Evolutionary conservation across 2,888 invertebrate genomes (phyloP).

Genomic region (Amphipoea lucens): DNA sequence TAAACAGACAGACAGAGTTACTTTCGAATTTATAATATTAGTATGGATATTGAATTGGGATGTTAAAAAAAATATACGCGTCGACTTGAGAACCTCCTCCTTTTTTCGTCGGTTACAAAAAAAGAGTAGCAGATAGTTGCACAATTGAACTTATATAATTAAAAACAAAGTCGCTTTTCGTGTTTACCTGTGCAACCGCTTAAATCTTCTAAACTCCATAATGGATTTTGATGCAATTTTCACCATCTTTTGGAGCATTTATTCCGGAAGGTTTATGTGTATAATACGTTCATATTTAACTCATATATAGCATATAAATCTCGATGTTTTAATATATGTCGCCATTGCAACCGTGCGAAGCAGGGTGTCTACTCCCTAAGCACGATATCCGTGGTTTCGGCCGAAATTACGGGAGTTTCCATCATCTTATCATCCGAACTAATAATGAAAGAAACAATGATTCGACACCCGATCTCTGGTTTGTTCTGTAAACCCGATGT

Average conservation of each 20-base stretch:
- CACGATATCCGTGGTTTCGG: too few relatives aligned
- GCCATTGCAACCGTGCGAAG: too few relatives aligned
- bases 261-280: neutral
- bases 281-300: neutral
- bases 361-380: too few relatives aligned
- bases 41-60: neutral
- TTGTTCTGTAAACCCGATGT: too few relatives aligned
- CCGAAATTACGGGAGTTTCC: too few relatives aligned
- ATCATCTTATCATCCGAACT: neutral
- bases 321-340: too few relatives aligned
- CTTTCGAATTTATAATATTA: too few relatives aligned
- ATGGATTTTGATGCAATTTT: neutral
- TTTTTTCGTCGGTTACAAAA: too few relatives aligned
- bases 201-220: neutral
- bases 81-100: neutral
- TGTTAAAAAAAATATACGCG: neutral
- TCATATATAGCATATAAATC: neutral
- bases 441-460: neutral
- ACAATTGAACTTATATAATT: neutral
- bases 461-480: neutral
- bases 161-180: neutral
- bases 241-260: neutral
- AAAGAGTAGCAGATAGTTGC: neutral
- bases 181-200: too few relatives aligned
- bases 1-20: too few relatives aligned